Base-by-base conservation (phyloP, 2,113 vertebrate species). In the Barbus barbus region DNA sequence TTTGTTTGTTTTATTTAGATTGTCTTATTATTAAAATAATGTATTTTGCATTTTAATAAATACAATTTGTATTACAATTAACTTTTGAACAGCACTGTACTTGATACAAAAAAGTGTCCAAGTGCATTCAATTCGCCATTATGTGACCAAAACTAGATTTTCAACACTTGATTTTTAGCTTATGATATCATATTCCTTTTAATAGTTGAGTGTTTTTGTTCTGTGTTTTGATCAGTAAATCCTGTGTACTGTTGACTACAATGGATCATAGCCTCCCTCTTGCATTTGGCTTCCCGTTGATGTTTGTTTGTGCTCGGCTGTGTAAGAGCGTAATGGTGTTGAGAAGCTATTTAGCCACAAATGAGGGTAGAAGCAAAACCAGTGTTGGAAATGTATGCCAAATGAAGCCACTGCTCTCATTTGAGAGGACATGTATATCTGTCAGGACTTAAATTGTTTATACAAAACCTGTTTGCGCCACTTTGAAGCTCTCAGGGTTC, bases 321-420 rank as follows among this genome's bases (percentile, higher is more conserved):
- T 48, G 24, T 51, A 58, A 38, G 8, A 77, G 48, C 75, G 5
- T 53, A 46, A 77, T 26, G 6, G 5, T 31, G 71, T 74, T 0
- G 2, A 74, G 14, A 74, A 74, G 41, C n/a, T 58, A 36, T 77
- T 53, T 56, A 36, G 31, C 28, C 75, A 77, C 18, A n/a, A 77
- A 58, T 77, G 31, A 36, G 75, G 48, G 28, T 36, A 31, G 36
- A 56, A n/a, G 1, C 22, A 33, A 28, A 53, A 56, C 46, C 74
- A 56, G 1, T 33, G 5, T 16, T 78, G 53, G 48, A 60, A 33
- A 38, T 41, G 5, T 16, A 58, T 14, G 16, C 9, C 51, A 36
- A 36, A 77, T n/a, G 20, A 78, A 24, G 31, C 75, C 28, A 16
- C 12, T 51, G 46, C 26, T 51, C 16, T 76, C 24, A 2, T 76